Conservation (phyloP, 2,888 invertebrate genomes). For the Leucozona laternaria region DNA sequence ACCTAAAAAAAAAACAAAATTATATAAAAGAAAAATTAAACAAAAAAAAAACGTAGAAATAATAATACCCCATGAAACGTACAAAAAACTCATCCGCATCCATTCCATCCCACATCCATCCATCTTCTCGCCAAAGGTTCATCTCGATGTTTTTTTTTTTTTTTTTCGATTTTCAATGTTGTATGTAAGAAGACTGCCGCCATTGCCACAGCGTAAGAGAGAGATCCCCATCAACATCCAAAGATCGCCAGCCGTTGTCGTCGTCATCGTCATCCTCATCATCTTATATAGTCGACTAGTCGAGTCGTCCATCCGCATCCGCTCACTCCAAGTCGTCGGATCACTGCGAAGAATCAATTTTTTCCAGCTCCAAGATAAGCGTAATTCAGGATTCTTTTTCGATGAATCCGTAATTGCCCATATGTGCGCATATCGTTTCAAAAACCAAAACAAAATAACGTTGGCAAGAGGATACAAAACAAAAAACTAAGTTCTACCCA, state of each 20-base stretch:
- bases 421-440: conserved; percentile 70
- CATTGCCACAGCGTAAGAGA: conserved; percentile 26
- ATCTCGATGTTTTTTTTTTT: conserved; percentile 57
- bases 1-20: conserved; percentile 64
- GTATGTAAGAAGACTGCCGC: conserved; percentile 63
- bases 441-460: conserved; percentile 70
- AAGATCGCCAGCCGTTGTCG: conserved; percentile 30
- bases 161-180: conserved; percentile 35
- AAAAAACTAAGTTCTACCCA: conserved; percentile 11
- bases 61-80: conserved; percentile 59
- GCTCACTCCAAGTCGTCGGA: conserved; percentile 36
- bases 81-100: conserved; percentile 52
- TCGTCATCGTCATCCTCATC: conserved; percentile 29
- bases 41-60: conserved; percentile 22
- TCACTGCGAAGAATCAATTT: conserved; percentile 72
- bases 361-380: conserved; percentile 72
- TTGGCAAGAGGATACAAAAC: conserved; percentile 39
- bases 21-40: conserved; percentile 56
- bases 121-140: conserved; percentile 72
- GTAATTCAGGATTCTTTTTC: conserved; percentile 75
- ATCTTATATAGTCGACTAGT: conserved; percentile 6
- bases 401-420: conserved; percentile 76
- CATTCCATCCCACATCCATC: conserved; percentile 73
- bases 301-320: conserved; percentile 47
- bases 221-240: conserved; percentile 63